These are phyloP conservation scores for Cercopithecus mona DNA, from an alignment of 2,113 vertebrate genomes.

Conservation along the genomic window DNA sequence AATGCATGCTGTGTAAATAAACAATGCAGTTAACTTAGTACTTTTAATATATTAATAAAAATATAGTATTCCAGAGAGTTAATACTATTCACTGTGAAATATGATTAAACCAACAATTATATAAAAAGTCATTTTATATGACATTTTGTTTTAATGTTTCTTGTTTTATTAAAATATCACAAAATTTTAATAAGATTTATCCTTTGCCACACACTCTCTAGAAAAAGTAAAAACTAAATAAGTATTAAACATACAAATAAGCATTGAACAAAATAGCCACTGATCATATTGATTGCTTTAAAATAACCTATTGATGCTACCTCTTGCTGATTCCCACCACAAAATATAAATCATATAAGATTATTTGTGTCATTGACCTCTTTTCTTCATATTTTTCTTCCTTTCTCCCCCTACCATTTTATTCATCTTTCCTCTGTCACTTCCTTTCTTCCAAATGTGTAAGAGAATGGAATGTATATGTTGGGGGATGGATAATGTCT, in stretches of 20 bases:
- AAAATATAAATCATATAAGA: background rate
- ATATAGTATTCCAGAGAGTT: background rate
- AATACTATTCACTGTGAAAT: background rate
- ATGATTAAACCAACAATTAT: background rate
- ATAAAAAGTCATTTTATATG: background rate
- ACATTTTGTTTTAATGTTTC: background rate
- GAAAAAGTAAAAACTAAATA: background rate
- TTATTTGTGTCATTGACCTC: background rate
- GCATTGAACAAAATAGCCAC: background rate
- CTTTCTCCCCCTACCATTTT: accelerated
- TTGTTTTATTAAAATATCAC: background rate
- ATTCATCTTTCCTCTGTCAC: background rate
- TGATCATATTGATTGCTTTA: background rate
- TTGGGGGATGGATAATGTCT: background rate
- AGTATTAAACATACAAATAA: background rate
- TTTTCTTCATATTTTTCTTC: background rate
- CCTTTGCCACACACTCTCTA: accelerated
- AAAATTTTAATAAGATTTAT: background rate
- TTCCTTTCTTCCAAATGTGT: background rate
- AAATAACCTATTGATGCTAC: background rate
- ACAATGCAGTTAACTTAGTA: background rate
- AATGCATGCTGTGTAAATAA: background rate
- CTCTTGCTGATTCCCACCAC: background rate
- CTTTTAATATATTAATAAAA: background rate
- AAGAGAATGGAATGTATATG: background rate